Evolutionary conservation across 2,888 invertebrate species (phyloP).

Genomic region (Oegoconia quadripuncta): DNA sequence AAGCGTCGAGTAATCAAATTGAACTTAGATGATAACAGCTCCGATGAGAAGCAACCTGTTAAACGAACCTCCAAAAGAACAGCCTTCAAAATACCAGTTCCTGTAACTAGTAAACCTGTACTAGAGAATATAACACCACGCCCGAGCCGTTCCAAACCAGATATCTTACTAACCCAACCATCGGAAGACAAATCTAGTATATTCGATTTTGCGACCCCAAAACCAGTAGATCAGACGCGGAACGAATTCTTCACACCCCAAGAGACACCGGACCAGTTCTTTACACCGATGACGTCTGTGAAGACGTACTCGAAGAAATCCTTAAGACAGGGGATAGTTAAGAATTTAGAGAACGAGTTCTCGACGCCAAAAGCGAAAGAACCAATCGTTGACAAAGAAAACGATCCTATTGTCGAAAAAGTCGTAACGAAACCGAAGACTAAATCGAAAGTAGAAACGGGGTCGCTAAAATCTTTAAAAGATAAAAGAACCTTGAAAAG

Average conservation of each 20-base stretch:
- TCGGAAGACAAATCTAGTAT: constrained; percentile 13
- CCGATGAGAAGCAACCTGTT: constrained; percentile 30
- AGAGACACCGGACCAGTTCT: constrained; percentile 48
- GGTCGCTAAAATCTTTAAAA: constrained; percentile 17
- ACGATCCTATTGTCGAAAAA: not conserved
- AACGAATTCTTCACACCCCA: constrained; percentile 46
- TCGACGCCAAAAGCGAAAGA: constrained; percentile 41
- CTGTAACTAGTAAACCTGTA: constrained; percentile 37
- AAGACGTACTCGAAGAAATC: constrained; percentile 49
- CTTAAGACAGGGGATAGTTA: constrained; percentile 43
- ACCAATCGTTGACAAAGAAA: constrained; percentile 12
- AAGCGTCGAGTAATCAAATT: constrained; percentile 48
- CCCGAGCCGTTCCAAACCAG: constrained; percentile 27
- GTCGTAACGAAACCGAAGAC: constrained; percentile 8
- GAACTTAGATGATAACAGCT: constrained; percentile 41
- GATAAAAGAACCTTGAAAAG: constrained; percentile 36
- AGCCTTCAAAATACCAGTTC: constrained; percentile 58
- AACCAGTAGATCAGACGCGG: constrained; percentile 21
- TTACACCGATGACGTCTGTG: constrained; percentile 51
- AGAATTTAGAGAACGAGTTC: constrained; percentile 59
- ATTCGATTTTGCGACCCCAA: constrained; percentile 20
- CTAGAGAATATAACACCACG: constrained; percentile 51
- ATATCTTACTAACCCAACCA: constrained; percentile 31
- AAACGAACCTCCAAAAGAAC: constrained; percentile 23
- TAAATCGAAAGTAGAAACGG: constrained; percentile 19